Evolutionary conservation across 2,797 vertebrate genomes (phyloP), one percentile per base, ranked within the genome.

Genomic region (Circus cinereus): DNA sequence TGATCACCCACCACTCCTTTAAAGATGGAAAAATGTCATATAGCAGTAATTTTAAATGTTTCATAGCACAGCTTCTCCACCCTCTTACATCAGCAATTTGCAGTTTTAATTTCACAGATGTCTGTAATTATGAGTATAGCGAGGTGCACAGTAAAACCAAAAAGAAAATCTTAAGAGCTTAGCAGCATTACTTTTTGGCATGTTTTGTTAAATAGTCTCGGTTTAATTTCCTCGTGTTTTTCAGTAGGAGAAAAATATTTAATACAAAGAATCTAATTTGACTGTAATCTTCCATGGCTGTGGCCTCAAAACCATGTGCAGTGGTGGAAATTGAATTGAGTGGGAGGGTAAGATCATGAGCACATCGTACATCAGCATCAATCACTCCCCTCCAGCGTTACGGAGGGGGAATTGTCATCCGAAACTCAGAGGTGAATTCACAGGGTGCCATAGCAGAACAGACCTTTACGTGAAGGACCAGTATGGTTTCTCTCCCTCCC

Each of bases 371-470:
- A 40, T 26, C 76, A 40, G 70, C 56, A 48, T 32, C 82, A 29
- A 10, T 1, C 32, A 1, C 54, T 50, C 34, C 67, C 17, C 47
- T n/a, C 56, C 1, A 0, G 1, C 8, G 21, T 11, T 1, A 6
- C 20, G 7, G 48, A 14, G 47, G 8, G 9, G 51, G 53, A 48
- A 47, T 4, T 17, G 48, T 4, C 51, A 12, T 16, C 51, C 74
- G 3, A 10, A 77, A 4, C 51, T 24, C 51, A 5, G 27, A 30
- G 32, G 48, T 2, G n/a, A 85, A 17, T 5, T 48, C 85, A 16
- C 34, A 3, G 0, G 0, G 32, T 8, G 34, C 8, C 22, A 7
- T 21, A 47, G 87, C 86, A 42, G 40, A 48, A 14, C 62, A 75
- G 69, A 38, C 24, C 32, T 19, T 26, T 13, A 6, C 2, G 6